Conservation (phyloP, 2,113 vertebrate species). For the Pteropus alecto region DNA sequence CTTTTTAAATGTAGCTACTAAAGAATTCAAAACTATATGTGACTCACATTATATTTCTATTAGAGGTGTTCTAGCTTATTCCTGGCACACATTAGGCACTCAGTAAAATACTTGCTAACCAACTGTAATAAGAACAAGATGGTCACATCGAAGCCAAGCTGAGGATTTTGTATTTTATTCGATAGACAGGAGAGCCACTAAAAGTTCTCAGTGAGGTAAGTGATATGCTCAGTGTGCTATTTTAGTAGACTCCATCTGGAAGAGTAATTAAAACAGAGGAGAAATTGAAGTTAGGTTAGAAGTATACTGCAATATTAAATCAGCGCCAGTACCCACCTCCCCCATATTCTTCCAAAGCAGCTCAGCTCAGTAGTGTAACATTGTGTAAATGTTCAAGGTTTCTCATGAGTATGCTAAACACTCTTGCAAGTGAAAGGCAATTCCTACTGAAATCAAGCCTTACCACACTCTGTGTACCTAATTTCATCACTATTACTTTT, state of each 20-base stretch:
- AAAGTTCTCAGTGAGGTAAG: not conserved
- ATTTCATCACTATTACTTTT: not conserved
- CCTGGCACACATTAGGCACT: not conserved
- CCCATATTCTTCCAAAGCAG: not conserved
- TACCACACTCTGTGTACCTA: not conserved
- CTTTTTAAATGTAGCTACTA: not conserved
- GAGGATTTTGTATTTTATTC: not conserved
- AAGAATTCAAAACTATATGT: not conserved
- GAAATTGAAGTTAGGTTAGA: not conserved
- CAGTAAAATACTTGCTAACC: constrained; percentile 9
- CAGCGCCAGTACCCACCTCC: not conserved
- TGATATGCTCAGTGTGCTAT: constrained; percentile 1
- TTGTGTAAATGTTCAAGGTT: not conserved
- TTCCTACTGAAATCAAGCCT: not conserved
- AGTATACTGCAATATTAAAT: not conserved
- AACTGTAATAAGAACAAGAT: not conserved
- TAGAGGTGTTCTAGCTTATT: not conserved
- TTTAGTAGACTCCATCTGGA: not conserved
- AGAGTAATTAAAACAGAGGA: constrained; percentile 18
- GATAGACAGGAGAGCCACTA: not conserved
- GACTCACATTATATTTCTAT: not conserved
- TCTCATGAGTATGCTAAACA: not conserved
- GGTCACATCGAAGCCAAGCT: not conserved
- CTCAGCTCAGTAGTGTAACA: not conserved
- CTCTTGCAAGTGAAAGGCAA: not conserved